Conservation (phyloP, 2,113 vertebrate genomes). For the Gymnorhina tibicen region DNA sequence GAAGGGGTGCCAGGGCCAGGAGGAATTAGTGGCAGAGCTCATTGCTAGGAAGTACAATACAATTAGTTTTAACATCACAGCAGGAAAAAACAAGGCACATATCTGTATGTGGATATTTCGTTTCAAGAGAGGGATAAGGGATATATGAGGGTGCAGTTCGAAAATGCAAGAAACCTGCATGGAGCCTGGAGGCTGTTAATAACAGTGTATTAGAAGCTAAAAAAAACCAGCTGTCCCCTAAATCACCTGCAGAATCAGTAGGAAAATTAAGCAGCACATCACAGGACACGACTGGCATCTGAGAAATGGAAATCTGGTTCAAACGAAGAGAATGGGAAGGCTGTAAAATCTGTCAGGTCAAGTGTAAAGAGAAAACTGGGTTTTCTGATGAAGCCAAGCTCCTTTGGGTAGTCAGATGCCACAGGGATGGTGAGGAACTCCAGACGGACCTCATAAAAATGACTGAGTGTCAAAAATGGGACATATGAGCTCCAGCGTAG, state of each 20-base stretch:
- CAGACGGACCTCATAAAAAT: conserved; percentile 29
- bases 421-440: not conserved
- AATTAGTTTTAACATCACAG: not conserved
- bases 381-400: not conserved
- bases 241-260: not conserved
- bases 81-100: not conserved
- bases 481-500: not conserved
- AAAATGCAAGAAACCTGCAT: not conserved
- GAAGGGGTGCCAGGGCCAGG: not conserved
- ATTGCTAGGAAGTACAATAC: not conserved
- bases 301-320: not conserved
- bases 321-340: not conserved
- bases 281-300: not conserved
- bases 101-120: not conserved
- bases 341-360: not conserved
- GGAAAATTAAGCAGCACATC: not conserved
- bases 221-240: not conserved
- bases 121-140: not conserved
- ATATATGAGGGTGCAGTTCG: not conserved
- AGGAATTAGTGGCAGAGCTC: not conserved
- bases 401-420: not conserved
- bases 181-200: not conserved
- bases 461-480: not conserved
- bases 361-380: not conserved
- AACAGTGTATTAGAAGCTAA: not conserved